phyloP scores from a whole-genome alignment of 2,888 invertebrate species.

The Therioaphis trifolii region DNA sequence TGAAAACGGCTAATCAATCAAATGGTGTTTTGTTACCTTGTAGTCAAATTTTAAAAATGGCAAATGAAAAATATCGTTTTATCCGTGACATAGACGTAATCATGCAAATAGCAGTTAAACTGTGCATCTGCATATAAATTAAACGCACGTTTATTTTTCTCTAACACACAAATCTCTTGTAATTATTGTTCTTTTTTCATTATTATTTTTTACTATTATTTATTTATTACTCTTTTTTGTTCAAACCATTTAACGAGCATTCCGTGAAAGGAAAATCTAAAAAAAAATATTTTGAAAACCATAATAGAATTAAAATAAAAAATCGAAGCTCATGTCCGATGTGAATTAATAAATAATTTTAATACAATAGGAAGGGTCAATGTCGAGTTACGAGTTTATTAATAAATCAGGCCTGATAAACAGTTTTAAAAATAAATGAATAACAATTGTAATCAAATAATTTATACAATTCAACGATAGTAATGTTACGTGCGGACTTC shows the following conservation, averaged over 20 bases:
- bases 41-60: neutral
- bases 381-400: constrained; percentile 14
- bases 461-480: neutral
- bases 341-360: constrained; percentile 33
- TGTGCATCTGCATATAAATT: neutral
- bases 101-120: constrained; percentile 33
- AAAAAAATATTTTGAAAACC: neutral
- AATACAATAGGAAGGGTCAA: constrained; percentile 12
- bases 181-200: neutral
- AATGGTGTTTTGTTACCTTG: neutral
- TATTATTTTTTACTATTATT: neutral
- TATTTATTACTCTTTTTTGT: constrained; percentile 7
- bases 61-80: neutral
- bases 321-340: neutral
- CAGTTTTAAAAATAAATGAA: constrained; percentile 2
- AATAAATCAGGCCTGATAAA: constrained; percentile 8
- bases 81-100: constrained; percentile 1
- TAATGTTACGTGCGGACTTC: neutral
- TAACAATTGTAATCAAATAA: neutral
- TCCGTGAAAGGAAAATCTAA: neutral
- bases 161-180: constrained; percentile 16
- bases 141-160: neutral
- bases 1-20: neutral
- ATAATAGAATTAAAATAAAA: neutral
- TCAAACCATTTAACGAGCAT: neutral